These are phyloP conservation scores for Typhlichthys eigenmanni DNA, from an alignment of 2,797 vertebrate species.

Conservation along the genomic window DNA sequence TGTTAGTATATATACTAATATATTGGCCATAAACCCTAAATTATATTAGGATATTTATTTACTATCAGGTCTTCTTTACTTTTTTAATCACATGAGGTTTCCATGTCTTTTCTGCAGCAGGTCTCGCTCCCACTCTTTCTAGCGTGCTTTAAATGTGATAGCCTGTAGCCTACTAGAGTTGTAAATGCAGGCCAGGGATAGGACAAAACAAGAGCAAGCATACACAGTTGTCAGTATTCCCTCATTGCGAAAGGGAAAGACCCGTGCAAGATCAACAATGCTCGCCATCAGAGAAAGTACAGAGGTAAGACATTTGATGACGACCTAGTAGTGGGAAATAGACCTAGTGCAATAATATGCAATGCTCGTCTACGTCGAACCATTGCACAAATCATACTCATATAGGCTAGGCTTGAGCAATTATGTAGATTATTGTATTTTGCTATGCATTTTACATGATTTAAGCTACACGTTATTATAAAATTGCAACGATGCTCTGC, in stretches of 20 bases:
- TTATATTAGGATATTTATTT: too few relatives aligned
- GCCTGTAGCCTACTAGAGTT: neutral
- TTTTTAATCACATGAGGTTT: neutral
- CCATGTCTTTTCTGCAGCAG: slow-evolving; percentile 12
- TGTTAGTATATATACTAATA: too few relatives aligned
- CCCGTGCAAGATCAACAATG: slow-evolving; percentile 37
- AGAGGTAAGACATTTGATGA: slow-evolving; percentile 51
- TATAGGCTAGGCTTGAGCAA: neutral
- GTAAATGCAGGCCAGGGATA: too few relatives aligned
- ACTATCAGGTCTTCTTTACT: too few relatives aligned
- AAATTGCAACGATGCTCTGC: too few relatives aligned
- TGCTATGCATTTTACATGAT: too few relatives aligned
- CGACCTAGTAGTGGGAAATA: neutral
- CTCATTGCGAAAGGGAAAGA: too few relatives aligned
- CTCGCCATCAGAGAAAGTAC: slow-evolving; percentile 41
- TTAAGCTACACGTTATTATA: too few relatives aligned
- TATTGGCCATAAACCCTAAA: too few relatives aligned
- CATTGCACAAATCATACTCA: neutral
- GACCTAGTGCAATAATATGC: neutral
- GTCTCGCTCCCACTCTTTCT: neutral
- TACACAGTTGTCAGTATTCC: too few relatives aligned
- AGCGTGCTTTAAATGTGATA: neutral
- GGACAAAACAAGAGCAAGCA: too few relatives aligned
- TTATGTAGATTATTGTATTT: too few relatives aligned
- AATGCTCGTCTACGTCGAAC: neutral